These are phyloP conservation scores for Heteronetta atricapilla DNA, from an alignment of 2,113 vertebrate species.

Conservation along the genomic window DNA sequence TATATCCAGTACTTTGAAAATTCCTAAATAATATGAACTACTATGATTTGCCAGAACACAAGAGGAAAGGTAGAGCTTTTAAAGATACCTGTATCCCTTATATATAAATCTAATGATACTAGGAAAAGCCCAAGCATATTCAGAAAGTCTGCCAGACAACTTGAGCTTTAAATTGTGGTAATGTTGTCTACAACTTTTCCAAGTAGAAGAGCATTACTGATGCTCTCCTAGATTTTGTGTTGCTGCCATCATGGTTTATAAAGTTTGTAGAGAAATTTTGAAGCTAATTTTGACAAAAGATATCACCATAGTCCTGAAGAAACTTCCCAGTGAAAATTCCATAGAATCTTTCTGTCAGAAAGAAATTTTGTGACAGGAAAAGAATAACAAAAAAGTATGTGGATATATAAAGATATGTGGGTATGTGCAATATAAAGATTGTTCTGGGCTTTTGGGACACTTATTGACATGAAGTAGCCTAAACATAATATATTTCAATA, in stretches of 20 bases:
- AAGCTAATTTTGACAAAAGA: too few species aligned
- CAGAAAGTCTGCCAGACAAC: neutral
- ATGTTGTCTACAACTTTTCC: too few species aligned
- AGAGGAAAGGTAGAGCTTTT: too few species aligned
- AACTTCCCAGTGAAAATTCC: neutral
- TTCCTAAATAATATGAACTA: too few species aligned
- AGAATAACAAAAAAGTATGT: neutral
- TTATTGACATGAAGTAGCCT: neutral
- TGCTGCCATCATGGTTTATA: neutral
- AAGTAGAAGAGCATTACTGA: neutral
- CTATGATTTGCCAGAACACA: too few species aligned
- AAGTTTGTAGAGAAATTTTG: too few species aligned
- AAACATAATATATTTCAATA: neutral
- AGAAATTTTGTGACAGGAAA: neutral
- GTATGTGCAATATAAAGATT: neutral
- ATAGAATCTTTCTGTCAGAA: neutral
- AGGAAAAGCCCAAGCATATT: too few species aligned
- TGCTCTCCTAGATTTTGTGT: neutral
- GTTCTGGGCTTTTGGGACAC: neutral
- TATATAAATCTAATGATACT: too few species aligned
- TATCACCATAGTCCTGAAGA: neutral
- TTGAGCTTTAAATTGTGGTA: neutral
- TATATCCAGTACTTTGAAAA: too few species aligned
- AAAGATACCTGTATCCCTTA: too few species aligned
- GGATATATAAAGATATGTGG: too few species aligned